These are phyloP conservation scores for Dendrocincla tyrannina DNA, from an alignment of 2,797 vertebrate species.

Conservation along the genomic window DNA sequence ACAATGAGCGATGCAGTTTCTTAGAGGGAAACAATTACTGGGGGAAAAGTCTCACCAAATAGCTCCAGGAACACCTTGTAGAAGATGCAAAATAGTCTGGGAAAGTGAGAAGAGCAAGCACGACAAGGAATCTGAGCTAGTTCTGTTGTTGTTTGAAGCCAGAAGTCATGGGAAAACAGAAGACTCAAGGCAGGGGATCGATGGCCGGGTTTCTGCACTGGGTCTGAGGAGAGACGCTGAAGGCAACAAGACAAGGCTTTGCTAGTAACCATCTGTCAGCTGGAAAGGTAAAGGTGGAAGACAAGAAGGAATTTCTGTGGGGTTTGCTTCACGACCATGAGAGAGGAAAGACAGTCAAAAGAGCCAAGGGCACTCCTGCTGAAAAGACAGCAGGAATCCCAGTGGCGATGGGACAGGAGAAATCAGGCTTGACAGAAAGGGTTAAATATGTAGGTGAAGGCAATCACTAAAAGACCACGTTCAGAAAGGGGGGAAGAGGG, in stretches of 20 bases:
- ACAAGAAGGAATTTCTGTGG: not conserved
- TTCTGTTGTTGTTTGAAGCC: not conserved
- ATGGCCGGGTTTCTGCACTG: not conserved
- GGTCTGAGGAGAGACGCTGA: not conserved
- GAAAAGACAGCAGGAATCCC: not conserved
- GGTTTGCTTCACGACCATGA: not conserved
- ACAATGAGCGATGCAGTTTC: not conserved
- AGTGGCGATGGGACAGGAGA: not conserved
- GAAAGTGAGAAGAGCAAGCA: not conserved
- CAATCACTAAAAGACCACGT: fast-evolving
- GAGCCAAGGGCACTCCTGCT: not conserved
- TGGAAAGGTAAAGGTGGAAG: not conserved
- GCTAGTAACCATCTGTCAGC: not conserved
- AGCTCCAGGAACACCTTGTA: not conserved
- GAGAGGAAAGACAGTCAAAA: not conserved
- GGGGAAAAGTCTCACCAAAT: not conserved
- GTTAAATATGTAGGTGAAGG: not conserved
- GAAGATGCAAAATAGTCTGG: not conserved
- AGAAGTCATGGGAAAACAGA: not conserved
- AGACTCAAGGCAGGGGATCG: not conserved
- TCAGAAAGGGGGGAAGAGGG: not conserved
- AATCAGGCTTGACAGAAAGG: not conserved
- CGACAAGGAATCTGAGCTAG: not conserved
- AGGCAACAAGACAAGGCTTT: not conserved
- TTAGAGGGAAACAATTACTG: not conserved